A percentile compares a stretch with the other conserved stretches of the same genome.
Conservation (phyloP, 2,888 invertebrate genomes). For the Hipparchia semele region DNA sequence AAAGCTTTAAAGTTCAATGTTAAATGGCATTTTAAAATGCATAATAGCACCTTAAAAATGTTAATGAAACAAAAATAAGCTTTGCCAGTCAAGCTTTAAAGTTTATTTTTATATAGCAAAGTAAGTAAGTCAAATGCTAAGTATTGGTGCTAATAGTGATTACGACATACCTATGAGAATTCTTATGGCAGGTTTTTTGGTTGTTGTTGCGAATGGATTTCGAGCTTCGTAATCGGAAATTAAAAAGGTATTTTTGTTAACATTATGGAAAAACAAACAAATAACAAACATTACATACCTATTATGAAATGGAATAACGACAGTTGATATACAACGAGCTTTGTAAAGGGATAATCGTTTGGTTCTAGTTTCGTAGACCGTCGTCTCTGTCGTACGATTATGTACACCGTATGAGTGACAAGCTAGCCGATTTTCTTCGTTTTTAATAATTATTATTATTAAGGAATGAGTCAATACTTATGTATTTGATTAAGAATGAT, state of each 20-base stretch:
- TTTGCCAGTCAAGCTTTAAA: constrained; percentile 26
- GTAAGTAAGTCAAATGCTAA: constrained; percentile 50
- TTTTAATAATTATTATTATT: not conserved
- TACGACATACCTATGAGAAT: constrained; percentile 55
- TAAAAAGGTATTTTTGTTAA: not conserved
- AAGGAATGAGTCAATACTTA: constrained; percentile 9
- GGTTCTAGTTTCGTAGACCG: too few relatives aligned
- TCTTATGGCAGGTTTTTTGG: constrained; percentile 34
- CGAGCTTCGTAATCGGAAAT: constrained; percentile 1
- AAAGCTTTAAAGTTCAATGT: constrained; percentile 33
- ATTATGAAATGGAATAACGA: too few relatives aligned
- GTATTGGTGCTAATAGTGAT: constrained; percentile 49
- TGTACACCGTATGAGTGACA: too few relatives aligned
- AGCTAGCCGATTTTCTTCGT: too few relatives aligned
- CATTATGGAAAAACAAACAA: not conserved
- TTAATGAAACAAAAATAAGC: constrained; percentile 7
- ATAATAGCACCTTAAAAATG: constrained; percentile 17
- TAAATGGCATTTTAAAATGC: not conserved
- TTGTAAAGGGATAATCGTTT: too few relatives aligned
- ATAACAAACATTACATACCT: too few relatives aligned
- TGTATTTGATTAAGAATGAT: not conserved
- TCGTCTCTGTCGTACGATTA: too few relatives aligned
- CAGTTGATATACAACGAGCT: too few relatives aligned
- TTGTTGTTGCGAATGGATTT: constrained; percentile 1
- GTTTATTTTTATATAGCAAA: constrained; percentile 37